A percentile compares a stretch with the other conserved stretches of the same genome.
These are phyloP conservation scores for Bostrychus sinensis DNA, from an alignment of 2,113 vertebrate genomes.

Conservation along the genomic window DNA sequence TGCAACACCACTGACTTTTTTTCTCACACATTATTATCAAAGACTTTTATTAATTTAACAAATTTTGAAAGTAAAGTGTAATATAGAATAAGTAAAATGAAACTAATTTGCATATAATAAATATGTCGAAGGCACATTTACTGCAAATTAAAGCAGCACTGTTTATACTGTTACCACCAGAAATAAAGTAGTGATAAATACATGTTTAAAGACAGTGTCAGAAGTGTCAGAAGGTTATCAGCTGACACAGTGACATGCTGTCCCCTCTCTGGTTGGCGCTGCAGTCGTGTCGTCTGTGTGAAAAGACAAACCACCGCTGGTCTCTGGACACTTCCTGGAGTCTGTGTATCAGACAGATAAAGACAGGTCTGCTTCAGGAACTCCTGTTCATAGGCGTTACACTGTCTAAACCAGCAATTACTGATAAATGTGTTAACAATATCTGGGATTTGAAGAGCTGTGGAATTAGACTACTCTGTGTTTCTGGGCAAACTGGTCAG, in stretches of 20 bases:
- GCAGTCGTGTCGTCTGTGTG: constrained; percentile 21
- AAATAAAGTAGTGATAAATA: no score
- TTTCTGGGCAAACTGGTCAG: no score
- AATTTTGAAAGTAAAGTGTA: no score
- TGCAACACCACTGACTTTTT: no score
- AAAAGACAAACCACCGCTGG: constrained; percentile 35
- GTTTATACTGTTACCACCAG: no score
- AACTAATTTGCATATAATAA: no score
- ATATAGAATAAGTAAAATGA: no score
- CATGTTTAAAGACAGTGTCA: neutral
- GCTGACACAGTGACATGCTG: constrained; percentile 4
- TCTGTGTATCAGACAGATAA: constrained; percentile 72
- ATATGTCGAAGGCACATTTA: no score
- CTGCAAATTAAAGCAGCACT: no score
- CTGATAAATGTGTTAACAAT: constrained; percentile 48
- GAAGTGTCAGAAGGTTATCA: neutral
- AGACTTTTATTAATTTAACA: no score
- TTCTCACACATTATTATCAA: no score
- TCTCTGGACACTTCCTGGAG: constrained; percentile 68
- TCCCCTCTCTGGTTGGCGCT: constrained; percentile 3
- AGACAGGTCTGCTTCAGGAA: constrained; percentile 58
- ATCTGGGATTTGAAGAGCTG: constrained; percentile 26
- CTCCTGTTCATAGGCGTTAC: constrained; percentile 52
- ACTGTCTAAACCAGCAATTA: constrained; percentile 26
- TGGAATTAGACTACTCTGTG: neutral